Conservation (phyloP, 2,113 vertebrate species). For the Rhinoderma darwinii region DNA sequence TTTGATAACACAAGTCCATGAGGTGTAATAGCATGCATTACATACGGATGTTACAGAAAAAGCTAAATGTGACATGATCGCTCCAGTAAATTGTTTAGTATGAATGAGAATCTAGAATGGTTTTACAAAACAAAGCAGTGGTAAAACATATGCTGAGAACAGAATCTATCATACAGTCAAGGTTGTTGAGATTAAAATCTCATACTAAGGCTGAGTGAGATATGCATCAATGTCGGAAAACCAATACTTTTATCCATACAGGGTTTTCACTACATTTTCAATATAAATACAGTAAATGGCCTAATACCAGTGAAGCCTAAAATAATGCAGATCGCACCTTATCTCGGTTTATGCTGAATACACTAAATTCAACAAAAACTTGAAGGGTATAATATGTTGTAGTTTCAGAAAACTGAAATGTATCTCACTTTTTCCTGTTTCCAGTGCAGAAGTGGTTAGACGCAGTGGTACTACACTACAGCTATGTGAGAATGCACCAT, state of each 20-base stretch:
- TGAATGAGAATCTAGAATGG: constrained; percentile 9
- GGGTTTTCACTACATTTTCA: too few species aligned
- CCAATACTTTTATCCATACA: neutral
- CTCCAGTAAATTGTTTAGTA: neutral
- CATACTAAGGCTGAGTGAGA: neutral
- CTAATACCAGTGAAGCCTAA: too few species aligned
- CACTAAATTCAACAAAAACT: too few species aligned
- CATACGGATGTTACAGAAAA: neutral
- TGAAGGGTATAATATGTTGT: too few species aligned
- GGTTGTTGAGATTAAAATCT: neutral
- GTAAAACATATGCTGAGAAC: neutral
- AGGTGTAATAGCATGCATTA: neutral
- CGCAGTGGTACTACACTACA: too few species aligned
- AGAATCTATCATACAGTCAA: neutral
- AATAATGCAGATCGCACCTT: too few species aligned
- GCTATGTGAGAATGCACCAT: too few species aligned
- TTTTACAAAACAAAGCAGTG: neutral
- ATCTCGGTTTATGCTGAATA: too few species aligned
- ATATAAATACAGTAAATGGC: too few species aligned
- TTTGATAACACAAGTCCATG: neutral
- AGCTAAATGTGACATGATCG: neutral
- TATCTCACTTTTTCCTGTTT: too few species aligned
- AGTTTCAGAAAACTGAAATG: too few species aligned
- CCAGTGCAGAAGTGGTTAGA: too few species aligned
- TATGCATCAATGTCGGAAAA: neutral